Conservation (phyloP, 2,888 invertebrate genomes). For the Oscheius sp. region DNA sequence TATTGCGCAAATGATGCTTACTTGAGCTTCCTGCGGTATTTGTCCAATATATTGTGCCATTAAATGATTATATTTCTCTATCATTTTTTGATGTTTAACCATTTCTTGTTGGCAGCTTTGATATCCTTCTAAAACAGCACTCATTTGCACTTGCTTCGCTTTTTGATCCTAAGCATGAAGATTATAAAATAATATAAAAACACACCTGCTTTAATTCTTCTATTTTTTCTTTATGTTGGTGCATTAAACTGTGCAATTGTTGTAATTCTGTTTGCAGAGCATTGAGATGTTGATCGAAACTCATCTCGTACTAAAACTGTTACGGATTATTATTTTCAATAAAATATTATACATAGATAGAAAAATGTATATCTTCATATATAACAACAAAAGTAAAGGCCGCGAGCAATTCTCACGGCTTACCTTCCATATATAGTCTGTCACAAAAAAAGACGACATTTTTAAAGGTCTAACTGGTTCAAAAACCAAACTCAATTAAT, state of each 20-base stretch:
- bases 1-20: no score
- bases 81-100: slow-evolving; percentile 18
- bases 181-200: not conserved
- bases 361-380: no score
- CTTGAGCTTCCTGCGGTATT: slow-evolving; percentile 28
- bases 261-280: slow-evolving; percentile 19
- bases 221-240: slow-evolving; percentile 23
- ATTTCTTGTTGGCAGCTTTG: slow-evolving; percentile 14
- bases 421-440: no score
- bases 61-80: slow-evolving; percentile 3
- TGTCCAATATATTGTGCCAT: slow-evolving; percentile 21
- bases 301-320: slow-evolving; percentile 14
- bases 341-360: not conserved
- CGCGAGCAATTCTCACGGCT: no score
- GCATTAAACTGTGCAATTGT: not conserved
- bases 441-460: no score
- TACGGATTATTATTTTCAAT: not conserved
- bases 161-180: slow-evolving; percentile 17
- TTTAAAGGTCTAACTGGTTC: no score
- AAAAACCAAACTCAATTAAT: no score
- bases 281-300: slow-evolving; percentile 14
- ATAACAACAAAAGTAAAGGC: no score
- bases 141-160: slow-evolving; percentile 5
- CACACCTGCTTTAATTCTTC: slow-evolving; percentile 30
- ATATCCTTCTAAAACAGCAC: not conserved